Base-by-base conservation (phyloP, 2,113 vertebrate species). In the Patagioenas fasciata region DNA sequence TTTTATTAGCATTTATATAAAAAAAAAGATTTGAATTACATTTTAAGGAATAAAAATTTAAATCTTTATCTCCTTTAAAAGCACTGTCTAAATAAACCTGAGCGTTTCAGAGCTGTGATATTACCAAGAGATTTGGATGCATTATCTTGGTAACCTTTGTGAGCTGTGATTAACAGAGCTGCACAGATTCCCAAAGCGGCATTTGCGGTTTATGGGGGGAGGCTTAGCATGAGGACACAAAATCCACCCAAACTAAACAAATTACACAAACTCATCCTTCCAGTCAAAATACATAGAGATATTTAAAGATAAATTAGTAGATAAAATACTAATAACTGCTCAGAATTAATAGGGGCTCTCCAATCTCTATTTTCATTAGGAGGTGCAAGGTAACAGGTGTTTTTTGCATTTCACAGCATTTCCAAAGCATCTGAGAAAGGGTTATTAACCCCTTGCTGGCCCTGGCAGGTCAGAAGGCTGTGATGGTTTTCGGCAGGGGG, bases 111-210 rank as follows among this genome's bases (percentile, higher is more conserved):
- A 93, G 83, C 89, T 91, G 91, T 94, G 91, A 31, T 61, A 81
- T 93, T 89, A 65, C 75, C 48, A 72, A 87, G 28, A 53, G 95
- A 89, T 97, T 91, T 80, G 80, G 94, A 71, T 88, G 90, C 47
- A 28, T 96, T 97, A 93, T 93, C 89, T 58, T 23, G 57, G 85
- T 89, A 91, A 78, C 95, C 64, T 69, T 83, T 91, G 50, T 65
- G 82, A 95, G 80, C 73, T 66, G 74, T 69, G 24, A 2, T 61
- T 92, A 73, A 14, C 36, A 80, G 88, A 91, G 60, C 89, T 93
- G 47, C 48, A 48, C 36, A 54, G 32, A 54, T 57, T 94, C 73
- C 85, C n/a, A 74, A 19, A 74, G 84, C 70, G 87, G 56, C 47
- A n/a, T 77, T 44, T 86, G 6, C 42, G 83, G 85, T 87, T 62